phyloP scores from a whole-genome alignment of 2,113 vertebrate genomes.

The Peucedramus taeniatus region DNA sequence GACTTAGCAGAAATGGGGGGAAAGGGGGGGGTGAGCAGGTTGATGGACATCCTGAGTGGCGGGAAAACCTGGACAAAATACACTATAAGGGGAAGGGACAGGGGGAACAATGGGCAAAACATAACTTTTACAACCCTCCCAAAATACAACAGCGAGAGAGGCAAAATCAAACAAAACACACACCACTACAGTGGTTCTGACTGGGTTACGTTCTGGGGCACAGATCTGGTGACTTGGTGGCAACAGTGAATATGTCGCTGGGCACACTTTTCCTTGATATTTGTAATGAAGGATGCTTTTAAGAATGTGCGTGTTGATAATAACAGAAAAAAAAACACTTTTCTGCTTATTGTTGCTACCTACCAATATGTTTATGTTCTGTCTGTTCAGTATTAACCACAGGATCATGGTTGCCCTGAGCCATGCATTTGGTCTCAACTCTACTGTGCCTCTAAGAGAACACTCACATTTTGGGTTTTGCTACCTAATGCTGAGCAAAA shows the following conservation, averaged over 20 bases:
- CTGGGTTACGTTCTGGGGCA: fast-evolving
- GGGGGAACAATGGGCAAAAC: too few species aligned
- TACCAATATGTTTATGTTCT: background rate
- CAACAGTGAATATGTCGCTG: background rate
- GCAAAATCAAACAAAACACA: too few species aligned
- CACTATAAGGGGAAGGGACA: too few species aligned
- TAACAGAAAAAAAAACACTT: background rate
- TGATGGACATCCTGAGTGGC: too few species aligned
- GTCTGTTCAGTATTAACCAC: background rate
- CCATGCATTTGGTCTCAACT: background rate
- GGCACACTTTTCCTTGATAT: background rate
- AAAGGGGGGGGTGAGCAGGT: too few species aligned
- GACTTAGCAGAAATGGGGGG: too few species aligned
- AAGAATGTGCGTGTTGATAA: background rate
- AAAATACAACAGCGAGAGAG: too few species aligned
- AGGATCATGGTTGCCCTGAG: background rate
- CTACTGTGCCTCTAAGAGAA: background rate
- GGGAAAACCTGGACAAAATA: too few species aligned
- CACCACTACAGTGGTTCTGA: too few species aligned
- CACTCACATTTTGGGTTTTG: background rate
- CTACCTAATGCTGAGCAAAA: background rate
- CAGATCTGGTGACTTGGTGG: background rate
- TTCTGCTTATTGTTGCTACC: background rate
- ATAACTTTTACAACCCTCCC: too few species aligned
- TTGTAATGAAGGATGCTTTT: background rate